Percentiles rank a stretch among this genome's conserved stretches.
phyloP scores from a whole-genome alignment of 2,888 invertebrate species.

The Lasioglossum lativentre region DNA sequence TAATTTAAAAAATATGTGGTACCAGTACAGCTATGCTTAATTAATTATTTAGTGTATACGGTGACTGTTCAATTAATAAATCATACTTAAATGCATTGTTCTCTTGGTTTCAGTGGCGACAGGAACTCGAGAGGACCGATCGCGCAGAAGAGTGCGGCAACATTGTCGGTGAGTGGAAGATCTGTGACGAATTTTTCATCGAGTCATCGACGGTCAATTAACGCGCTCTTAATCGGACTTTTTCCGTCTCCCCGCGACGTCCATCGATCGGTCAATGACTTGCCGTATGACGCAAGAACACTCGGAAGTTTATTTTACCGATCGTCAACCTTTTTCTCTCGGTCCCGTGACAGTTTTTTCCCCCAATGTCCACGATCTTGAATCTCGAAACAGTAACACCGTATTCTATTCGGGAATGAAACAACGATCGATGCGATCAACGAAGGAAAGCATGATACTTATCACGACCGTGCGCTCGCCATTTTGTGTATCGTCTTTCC shows the following conservation, averaged over 20 bases:
- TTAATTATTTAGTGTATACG: background rate
- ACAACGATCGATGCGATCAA: background rate
- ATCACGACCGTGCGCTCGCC: background rate
- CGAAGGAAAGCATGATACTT: background rate
- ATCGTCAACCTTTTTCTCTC: background rate
- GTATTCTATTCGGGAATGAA: background rate
- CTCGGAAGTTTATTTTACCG: background rate
- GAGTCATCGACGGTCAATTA: conserved; percentile 70
- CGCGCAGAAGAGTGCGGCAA: conserved; percentile 44
- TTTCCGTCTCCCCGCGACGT: background rate
- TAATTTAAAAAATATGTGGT: no score
- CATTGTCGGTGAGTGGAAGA: conserved; percentile 74
- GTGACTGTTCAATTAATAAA: background rate
- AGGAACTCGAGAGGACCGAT: conserved; percentile 43
- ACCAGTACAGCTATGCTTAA: no score
- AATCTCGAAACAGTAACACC: background rate
- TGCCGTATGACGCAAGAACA: conserved; percentile 46
- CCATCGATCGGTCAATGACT: conserved; percentile 38
- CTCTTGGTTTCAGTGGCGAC: conserved; percentile 51
- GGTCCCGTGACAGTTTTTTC: background rate
- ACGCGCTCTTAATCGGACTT: conserved; percentile 49
- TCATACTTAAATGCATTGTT: background rate
- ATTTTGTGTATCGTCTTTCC: conserved; percentile 31
- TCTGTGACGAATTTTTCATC: conserved; percentile 60
- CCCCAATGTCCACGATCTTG: background rate